These are phyloP conservation scores for Alectura lathami DNA, from an alignment of 2,113 vertebrate genomes.

Conservation along the genomic window DNA sequence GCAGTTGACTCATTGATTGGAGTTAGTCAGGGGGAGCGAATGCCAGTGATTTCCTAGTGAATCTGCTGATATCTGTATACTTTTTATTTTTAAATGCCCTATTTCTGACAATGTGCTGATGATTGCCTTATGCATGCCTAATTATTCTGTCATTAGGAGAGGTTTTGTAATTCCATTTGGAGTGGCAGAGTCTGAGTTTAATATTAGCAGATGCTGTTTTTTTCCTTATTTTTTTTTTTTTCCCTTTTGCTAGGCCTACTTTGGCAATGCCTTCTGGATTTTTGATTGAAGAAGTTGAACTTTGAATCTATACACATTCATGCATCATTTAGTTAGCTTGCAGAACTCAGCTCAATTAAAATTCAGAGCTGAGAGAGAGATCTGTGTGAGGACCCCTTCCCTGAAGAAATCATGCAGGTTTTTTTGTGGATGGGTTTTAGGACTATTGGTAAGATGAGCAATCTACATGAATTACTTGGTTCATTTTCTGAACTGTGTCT, in stretches of 20 bases:
- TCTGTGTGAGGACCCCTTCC: neutral
- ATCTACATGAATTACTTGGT: neutral
- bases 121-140: constrained; percentile 17
- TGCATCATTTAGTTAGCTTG: constrained; percentile 24
- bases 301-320: neutral
- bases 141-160: constrained; percentile 45
- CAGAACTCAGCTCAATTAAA: constrained; percentile 39
- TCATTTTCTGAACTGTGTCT: neutral
- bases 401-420: neutral
- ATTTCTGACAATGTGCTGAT: neutral
- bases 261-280: neutral
- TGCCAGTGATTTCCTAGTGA: neutral
- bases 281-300: constrained; percentile 32
- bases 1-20: constrained; percentile 69
- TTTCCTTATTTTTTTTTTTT: neutral
- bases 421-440: neutral
- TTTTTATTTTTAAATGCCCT: neutral
- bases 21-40: constrained; percentile 26
- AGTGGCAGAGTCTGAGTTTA: neutral
- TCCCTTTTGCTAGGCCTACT: neutral
- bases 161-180: neutral
- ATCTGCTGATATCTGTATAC: constrained; percentile 14
- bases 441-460: neutral
- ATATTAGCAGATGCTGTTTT: constrained; percentile 4
- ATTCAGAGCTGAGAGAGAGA: neutral